A percentile compares a stretch with the other conserved stretches of the same genome.
These are phyloP conservation scores for human DNA, from an alignment of 2,113 vertebrate genomes.

Conservation along the genomic window GRCh38 chr6:135256501-135257000, in stretches of 20 bases:
- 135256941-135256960: not conserved
- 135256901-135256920: not conserved
- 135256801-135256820: slow-evolving; percentile 7
- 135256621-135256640: not conserved
- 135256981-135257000: not conserved
- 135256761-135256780: slow-evolving; percentile 28
- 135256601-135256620: not conserved
- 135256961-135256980: not conserved
- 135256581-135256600: not conserved
- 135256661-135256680: not conserved
- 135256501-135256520: too few species aligned
- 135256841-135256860: not conserved
- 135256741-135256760: not conserved
- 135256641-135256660: not conserved
- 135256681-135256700: not conserved
- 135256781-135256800: slow-evolving; percentile 15
- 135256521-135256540: not conserved
- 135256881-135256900: slow-evolving; percentile 45
- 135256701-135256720: not conserved
- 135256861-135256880: not conserved
- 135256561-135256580: not conserved
- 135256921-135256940: not conserved
- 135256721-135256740: not conserved
- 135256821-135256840: slow-evolving; percentile 52
- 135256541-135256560: not conserved